Evolutionary conservation across 2,888 invertebrate genomes (phyloP).

Genomic region (Dryobotodes eremita): DNA sequence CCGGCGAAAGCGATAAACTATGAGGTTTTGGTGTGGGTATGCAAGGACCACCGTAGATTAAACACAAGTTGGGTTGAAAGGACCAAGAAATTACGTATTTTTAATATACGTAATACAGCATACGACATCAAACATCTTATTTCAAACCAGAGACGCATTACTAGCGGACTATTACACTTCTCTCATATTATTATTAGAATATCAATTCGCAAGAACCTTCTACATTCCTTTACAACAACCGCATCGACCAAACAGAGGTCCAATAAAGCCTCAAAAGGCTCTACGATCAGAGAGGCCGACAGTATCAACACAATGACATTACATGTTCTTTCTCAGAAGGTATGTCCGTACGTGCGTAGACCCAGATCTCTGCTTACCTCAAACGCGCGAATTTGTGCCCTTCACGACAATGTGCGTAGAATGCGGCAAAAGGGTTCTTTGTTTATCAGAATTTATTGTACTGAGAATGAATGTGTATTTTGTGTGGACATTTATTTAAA

Average conservation of each 20-base stretch:
- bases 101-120: neutral
- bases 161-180: neutral
- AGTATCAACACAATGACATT: conserved; percentile 54
- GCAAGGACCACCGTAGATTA: no score
- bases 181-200: neutral
- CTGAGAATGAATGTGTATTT: conserved; percentile 18
- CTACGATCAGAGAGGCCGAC: conserved; percentile 59
- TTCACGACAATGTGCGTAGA: conserved; percentile 49
- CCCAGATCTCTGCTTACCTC: conserved; percentile 45
- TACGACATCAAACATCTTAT: neutral
- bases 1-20: neutral
- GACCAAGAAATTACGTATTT: neutral
- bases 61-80: neutral
- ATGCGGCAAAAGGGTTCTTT: conserved; percentile 50
- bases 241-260: conserved; percentile 23
- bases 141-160: neutral
- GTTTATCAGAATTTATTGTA: conserved; percentile 42
- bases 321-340: conserved; percentile 69
- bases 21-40: no score
- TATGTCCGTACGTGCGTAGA: conserved; percentile 69
- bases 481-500: conserved; percentile 18
- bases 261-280: conserved; percentile 33
- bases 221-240: conserved; percentile 23
- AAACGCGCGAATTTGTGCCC: conserved; percentile 58
- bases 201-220: conserved; percentile 19